These are phyloP conservation scores for Thereva nobilitata DNA, from an alignment of 2,888 invertebrate genomes.

Conservation along the genomic window DNA sequence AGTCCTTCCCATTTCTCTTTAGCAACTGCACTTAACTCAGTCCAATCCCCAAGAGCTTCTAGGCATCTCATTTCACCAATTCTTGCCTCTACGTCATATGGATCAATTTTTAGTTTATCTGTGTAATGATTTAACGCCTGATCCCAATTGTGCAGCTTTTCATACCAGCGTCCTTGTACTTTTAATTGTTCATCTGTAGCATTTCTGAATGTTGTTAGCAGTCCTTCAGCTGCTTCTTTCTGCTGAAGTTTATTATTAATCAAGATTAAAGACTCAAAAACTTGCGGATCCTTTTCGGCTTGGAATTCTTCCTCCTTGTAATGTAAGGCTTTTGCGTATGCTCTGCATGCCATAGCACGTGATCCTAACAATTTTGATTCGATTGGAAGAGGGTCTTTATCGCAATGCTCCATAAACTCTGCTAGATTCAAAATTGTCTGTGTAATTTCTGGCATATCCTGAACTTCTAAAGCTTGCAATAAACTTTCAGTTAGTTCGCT, in stretches of 20 bases:
- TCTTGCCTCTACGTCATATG: slow-evolving; percentile 75
- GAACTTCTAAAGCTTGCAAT: slow-evolving; percentile 87
- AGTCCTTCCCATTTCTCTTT: slow-evolving; percentile 78
- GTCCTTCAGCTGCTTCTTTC: slow-evolving; percentile 95
- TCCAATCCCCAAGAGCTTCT: slow-evolving; percentile 98
- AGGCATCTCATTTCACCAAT: slow-evolving; percentile 93
- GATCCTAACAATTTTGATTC: slow-evolving; percentile 86
- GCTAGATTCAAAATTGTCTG: slow-evolving; percentile 96
- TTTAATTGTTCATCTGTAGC: slow-evolving; percentile 64
- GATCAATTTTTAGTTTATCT: slow-evolving; percentile 69
- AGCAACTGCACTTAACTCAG: slow-evolving; percentile 78
- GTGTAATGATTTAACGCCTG: slow-evolving; percentile 89
- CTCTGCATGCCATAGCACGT: slow-evolving; percentile 91
- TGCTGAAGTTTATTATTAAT: slow-evolving; percentile 99
- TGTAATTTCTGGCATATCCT: slow-evolving; percentile 93
- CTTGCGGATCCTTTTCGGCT: slow-evolving; percentile 77
- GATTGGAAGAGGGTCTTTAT: slow-evolving; percentile 91
- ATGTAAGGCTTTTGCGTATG: slow-evolving; percentile 68
- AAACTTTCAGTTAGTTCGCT: slow-evolving; percentile 83
- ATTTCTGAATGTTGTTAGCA: slow-evolving; percentile 79
- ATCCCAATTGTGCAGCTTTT: slow-evolving; percentile 98
- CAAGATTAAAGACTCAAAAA: slow-evolving; percentile 90
- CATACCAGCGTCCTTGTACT: slow-evolving; percentile 92
- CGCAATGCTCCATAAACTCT: slow-evolving; percentile 99
- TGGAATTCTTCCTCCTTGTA: slow-evolving; percentile 92